These are phyloP conservation scores for Camptogramma bilineatum DNA, from an alignment of 2,888 invertebrate genomes.

Conservation along the genomic window DNA sequence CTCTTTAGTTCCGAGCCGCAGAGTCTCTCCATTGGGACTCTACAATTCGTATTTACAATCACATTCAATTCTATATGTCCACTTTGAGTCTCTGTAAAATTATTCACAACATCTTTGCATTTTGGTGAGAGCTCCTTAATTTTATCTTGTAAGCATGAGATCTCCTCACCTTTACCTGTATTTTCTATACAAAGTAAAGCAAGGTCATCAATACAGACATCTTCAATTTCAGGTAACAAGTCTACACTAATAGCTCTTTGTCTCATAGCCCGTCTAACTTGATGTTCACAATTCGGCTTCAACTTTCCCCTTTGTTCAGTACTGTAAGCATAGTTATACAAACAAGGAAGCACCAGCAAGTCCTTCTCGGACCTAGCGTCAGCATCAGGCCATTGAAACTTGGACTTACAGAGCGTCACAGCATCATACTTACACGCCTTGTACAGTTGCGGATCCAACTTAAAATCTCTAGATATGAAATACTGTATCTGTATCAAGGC, in stretches of 20 bases:
- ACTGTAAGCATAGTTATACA: conserved; percentile 90
- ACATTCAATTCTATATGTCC: conserved; percentile 96
- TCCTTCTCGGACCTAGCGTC: conserved; percentile 91
- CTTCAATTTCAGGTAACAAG: conserved; percentile 97
- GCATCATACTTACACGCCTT: conserved; percentile 96
- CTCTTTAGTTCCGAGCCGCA: conserved; percentile 89
- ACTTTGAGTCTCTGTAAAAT: conserved; percentile 95
- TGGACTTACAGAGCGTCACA: conserved; percentile 91
- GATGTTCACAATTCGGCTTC: conserved; percentile 87
- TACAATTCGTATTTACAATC: conserved; percentile 93
- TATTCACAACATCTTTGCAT: conserved; percentile 91
- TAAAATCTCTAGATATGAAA: conserved; percentile 98
- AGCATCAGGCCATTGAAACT: conserved; percentile 89
- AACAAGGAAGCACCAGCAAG: conserved; percentile 94
- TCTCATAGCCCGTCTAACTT: conserved; percentile 96
- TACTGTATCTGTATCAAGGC: conserved; percentile 98
- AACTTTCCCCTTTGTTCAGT: conserved; percentile 80
- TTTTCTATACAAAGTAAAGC: conserved; percentile 93
- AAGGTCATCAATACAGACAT: conserved; percentile 94
- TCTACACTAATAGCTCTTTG: conserved; percentile 97
- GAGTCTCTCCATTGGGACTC: conserved; percentile 90
- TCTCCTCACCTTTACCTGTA: conserved; percentile 95
- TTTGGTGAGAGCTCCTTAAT: conserved; percentile 88
- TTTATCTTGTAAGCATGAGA: conserved; percentile 95
- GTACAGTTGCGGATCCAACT: conserved; percentile 95